Evolutionary conservation across 2,797 vertebrate species (phyloP), one percentile per base, ranked within the genome.

Genomic region (Mallotus villosus): DNA sequence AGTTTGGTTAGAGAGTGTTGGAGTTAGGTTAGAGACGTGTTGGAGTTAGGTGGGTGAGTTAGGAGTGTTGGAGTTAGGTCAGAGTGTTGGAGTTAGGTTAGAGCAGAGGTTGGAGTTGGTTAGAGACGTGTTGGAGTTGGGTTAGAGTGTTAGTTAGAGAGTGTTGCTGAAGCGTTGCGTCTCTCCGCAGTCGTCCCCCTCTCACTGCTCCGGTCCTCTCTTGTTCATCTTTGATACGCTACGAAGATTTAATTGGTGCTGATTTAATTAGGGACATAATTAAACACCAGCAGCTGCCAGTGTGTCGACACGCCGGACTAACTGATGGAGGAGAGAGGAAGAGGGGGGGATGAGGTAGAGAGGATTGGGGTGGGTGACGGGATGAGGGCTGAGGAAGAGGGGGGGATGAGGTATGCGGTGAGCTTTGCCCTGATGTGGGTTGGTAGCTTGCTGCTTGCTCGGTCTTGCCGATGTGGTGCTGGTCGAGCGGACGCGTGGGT

Each of bases 191-290:
- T 46, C 60, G 69, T 67, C 17, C 49, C 68, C 63, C 53, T 21
- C 41, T 34, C 62, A 21, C 19, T n/a, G 19, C 17, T 58, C 17
- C 19, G 19, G 16, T 9, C n/a, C n/a, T 37, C 34, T 37, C 34
- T 7, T 37, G 21, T 74, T 21, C 11, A 55, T 62, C 32, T 71
- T 72, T 66, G 61, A 53, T 68, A 68, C 62, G 55, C 71, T 57
- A 49, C 61, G 55, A 46, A 72, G 77, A 77, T 81, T 71, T 73
- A 73, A 78, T 60, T 73, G 67, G 70, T 46, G 61, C 69, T 70
- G 71, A 76, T 81, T 78, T 74, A 76, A 78, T 77, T 73, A 70
- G 62, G 78, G 51, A 65, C 41, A 70, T 78, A 84, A 84, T 84
- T 76, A 80, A 80, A 76, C 68, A 62, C 70, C 41, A 51, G 51